Conservation (phyloP, 2,888 invertebrate genomes). For the Meteorus cinctellus region DNA sequence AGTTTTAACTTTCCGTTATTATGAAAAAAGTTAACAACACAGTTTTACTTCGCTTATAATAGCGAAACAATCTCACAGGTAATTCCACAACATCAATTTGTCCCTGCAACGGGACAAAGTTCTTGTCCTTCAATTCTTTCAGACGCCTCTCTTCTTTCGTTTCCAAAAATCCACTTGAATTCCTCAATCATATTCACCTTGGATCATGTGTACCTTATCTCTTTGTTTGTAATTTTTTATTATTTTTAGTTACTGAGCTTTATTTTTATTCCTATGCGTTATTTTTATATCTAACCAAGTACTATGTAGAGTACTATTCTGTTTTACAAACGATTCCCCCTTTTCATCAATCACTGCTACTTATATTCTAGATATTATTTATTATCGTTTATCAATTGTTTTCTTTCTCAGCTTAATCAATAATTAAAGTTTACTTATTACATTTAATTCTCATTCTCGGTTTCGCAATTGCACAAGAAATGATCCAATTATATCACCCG, state of each 20-base stretch:
- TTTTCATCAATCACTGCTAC: constrained; percentile 52
- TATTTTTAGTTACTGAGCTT: constrained; percentile 49
- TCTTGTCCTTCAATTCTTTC: not conserved
- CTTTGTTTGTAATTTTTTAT: not conserved
- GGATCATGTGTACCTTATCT: not conserved
- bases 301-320: constrained; percentile 51
- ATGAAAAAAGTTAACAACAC: constrained; percentile 32
- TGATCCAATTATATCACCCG: constrained; percentile 12
- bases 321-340: constrained; percentile 24
- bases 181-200: not conserved
- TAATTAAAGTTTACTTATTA: constrained; percentile 41
- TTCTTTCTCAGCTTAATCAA: constrained; percentile 42
- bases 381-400: constrained; percentile 51
- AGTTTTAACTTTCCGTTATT: not conserved
- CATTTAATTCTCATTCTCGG: constrained; percentile 45
- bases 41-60: constrained; percentile 34
- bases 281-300: constrained; percentile 49
- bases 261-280: constrained; percentile 45
- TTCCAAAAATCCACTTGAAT: not conserved
- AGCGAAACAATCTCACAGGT: constrained; percentile 21
- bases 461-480: constrained; percentile 37
- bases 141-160: not conserved
- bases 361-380: constrained; percentile 52
- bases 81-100: not conserved
- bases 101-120: not conserved